A percentile compares a stretch with the other conserved stretches of the same genome.
phyloP scores from a whole-genome alignment of 2,888 invertebrate genomes.

The Harpalus rufipes region DNA sequence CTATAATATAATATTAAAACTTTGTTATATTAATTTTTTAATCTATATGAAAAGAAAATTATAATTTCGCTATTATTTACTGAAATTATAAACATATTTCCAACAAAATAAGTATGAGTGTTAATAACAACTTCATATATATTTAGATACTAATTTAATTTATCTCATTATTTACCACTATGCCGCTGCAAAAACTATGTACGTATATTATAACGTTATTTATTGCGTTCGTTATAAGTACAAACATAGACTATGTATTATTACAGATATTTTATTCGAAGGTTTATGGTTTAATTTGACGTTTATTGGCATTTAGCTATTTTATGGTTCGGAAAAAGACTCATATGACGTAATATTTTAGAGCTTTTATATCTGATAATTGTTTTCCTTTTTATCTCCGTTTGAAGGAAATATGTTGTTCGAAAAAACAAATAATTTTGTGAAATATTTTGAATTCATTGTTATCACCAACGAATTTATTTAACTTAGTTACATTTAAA shows the following conservation, averaged over 20 bases:
- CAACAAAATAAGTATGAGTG: too few species aligned
- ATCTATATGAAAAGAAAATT: too few species aligned
- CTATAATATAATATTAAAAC: too few species aligned
- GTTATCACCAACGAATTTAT: background rate
- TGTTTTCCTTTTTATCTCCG: slow-evolving; percentile 12
- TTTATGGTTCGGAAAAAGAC: slow-evolving; percentile 4
- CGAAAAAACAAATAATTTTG: background rate
- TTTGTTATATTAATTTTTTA: too few species aligned
- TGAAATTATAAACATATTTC: too few species aligned
- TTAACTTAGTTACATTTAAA: too few species aligned
- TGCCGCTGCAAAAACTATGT: background rate
- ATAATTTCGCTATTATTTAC: too few species aligned
- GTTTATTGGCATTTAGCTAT: slow-evolving; percentile 22
- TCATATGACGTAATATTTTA: slow-evolving; percentile 16
- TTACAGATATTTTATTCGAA: slow-evolving; percentile 5
- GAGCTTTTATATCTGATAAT: slow-evolving; percentile 1
- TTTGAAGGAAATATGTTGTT: background rate
- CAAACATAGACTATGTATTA: slow-evolving; percentile 1
- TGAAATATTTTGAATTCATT: background rate
- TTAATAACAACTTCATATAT: too few species aligned
- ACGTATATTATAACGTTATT: background rate
- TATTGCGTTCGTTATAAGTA: background rate
- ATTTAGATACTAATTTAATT: background rate
- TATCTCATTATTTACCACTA: background rate
- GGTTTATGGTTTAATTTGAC: slow-evolving; percentile 15